phyloP scores from a whole-genome alignment of 2,888 invertebrate species.

The Drosophila eohydei region DNA sequence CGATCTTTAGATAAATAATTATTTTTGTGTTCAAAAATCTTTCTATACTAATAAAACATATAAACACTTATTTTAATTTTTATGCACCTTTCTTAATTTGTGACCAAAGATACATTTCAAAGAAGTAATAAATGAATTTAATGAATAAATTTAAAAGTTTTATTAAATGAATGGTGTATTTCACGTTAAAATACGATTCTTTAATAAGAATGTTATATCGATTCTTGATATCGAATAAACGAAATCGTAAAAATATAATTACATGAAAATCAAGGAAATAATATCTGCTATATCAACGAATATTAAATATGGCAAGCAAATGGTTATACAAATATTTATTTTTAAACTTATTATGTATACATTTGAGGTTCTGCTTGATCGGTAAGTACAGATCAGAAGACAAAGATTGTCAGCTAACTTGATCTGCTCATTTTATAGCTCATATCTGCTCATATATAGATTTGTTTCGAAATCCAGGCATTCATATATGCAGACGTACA shows the following conservation, averaged over 20 bases:
- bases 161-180: background rate
- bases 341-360: no score
- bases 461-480: no score
- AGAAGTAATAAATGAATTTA: conserved; percentile 42
- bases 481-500: no score
- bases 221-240: background rate
- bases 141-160: conserved; percentile 14
- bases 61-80: conserved; percentile 23
- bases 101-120: conserved; percentile 23
- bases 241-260: background rate
- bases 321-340: no score
- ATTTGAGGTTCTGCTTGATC: no score
- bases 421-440: no score
- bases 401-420: no score
- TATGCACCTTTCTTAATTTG: conserved; percentile 37
- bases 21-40: background rate
- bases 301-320: no score
- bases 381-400: no score
- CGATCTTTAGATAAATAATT: conserved; percentile 2
- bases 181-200: background rate
- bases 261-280: background rate
- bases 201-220: background rate
- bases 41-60: background rate
- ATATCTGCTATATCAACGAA: background rate
- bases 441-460: no score